phyloP scores from a whole-genome alignment of 2,797 vertebrate species.

The Lutjanus campechanus region DNA sequence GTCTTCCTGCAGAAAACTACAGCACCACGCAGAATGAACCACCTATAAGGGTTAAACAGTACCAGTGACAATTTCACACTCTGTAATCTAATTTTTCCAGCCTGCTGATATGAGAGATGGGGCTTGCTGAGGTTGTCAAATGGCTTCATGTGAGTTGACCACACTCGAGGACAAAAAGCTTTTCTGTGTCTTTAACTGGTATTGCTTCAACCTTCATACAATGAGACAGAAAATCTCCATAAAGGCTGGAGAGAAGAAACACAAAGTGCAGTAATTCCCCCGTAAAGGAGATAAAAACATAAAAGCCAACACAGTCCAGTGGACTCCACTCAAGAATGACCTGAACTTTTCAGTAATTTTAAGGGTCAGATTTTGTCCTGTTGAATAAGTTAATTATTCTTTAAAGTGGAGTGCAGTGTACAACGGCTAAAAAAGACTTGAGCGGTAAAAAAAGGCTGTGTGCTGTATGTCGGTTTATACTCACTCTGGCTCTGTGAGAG shows the following conservation, averaged over 20 bases:
- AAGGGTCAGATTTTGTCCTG: constrained; percentile 57
- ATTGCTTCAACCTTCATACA: constrained; percentile 82
- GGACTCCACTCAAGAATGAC: constrained; percentile 84
- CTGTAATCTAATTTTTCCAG: constrained; percentile 53
- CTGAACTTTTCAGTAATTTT: constrained; percentile 42
- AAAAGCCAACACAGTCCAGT: constrained; percentile 77
- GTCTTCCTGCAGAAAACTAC: constrained; percentile 66
- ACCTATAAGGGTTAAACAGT: constrained; percentile 82
- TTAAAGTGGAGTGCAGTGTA: constrained; percentile 82
- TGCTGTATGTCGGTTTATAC: constrained; percentile 54
- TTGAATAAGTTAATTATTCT: constrained; percentile 71
- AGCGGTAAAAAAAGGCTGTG: constrained; percentile 33
- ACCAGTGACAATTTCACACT: constrained; percentile 78
- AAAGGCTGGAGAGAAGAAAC: constrained; percentile 72
- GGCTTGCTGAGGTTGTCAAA: constrained; percentile 70
- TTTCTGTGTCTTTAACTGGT: constrained; percentile 81
- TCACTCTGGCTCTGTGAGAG: constrained; percentile 98
- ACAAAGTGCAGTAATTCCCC: constrained; percentile 71
- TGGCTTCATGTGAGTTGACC: constrained; percentile 67
- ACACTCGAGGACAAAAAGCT: constrained; percentile 63
- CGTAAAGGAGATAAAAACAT: constrained; percentile 64
- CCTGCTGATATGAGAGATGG: constrained; percentile 62
- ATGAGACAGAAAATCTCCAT: constrained; percentile 74
- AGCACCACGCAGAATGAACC: constrained; percentile 67
- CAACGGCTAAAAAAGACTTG: constrained; percentile 54